Percentiles rank a stretch among this genome's conserved stretches.
Evolutionary conservation across 92 coral and sea anemone genomes (phyloP).

Genomic region (Epizoanthus rinbou): DNA sequence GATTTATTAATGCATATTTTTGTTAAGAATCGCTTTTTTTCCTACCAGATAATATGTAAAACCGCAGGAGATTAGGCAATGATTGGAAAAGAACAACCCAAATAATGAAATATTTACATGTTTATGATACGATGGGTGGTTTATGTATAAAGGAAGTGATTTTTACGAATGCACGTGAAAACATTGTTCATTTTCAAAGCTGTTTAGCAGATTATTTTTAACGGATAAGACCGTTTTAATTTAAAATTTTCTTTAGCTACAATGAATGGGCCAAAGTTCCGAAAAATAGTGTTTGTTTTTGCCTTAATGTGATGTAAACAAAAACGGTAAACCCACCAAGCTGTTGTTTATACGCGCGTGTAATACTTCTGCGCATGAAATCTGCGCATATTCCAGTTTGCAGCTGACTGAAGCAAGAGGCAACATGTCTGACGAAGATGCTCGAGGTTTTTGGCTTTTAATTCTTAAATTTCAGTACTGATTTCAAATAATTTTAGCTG

Average conservation of each 20-base stretch:
- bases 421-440: conserved; percentile 97
- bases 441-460: conserved; percentile 77
- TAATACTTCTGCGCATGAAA: conserved; percentile 71
- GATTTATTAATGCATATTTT: background rate
- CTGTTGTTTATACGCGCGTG: conserved; percentile 70
- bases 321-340: conserved; percentile 72
- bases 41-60: background rate
- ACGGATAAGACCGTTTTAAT: background rate
- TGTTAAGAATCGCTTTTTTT: conserved; percentile 14
- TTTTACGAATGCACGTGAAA: background rate
- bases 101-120: conserved; percentile 35
- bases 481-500: background rate
- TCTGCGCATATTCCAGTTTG: conserved; percentile 79
- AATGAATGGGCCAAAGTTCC: background rate
- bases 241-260: background rate
- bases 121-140: conserved; percentile 3
- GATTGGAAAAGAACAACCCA: conserved; percentile 32
- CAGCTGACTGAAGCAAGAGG: conserved; percentile 58
- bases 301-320: conserved; percentile 53
- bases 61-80: conserved; percentile 30
- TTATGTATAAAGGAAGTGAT: background rate
- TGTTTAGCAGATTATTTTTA: background rate
- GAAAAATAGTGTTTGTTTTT: conserved; percentile 14
- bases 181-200: background rate
- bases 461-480: conserved; percentile 12